Evolutionary conservation across 2,113 vertebrate genomes (phyloP).

Genomic region (Caranx ignobilis): DNA sequence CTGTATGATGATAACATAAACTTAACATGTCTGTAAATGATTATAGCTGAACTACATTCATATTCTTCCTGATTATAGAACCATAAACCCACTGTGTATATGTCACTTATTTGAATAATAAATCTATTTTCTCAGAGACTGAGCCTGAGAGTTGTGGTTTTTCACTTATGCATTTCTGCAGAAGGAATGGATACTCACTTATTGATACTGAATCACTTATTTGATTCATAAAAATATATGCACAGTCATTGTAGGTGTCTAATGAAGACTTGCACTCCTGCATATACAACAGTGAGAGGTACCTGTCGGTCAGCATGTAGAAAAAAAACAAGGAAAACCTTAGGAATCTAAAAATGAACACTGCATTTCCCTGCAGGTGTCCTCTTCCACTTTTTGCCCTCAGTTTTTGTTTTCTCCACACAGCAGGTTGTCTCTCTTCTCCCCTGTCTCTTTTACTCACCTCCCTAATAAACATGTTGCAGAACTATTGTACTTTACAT

Average conservation of each 20-base stretch:
- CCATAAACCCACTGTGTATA: conserved; percentile 47
- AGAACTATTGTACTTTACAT: no score
- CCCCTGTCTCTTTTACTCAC: neutral
- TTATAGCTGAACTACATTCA: conserved; percentile 2
- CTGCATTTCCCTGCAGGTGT: neutral
- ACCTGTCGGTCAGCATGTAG: neutral
- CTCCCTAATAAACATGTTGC: neutral
- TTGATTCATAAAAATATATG: conserved; percentile 13
- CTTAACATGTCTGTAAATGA: conserved; percentile 45
- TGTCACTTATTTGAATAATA: conserved; percentile 70
- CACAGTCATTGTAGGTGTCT: neutral
- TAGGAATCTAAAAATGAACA: neutral
- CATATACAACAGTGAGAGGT: neutral
- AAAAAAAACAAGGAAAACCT: neutral
- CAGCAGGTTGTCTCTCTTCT: neutral
- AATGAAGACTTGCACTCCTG: neutral
- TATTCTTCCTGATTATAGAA: conserved; percentile 57
- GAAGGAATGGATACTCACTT: neutral
- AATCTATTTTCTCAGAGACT: conserved; percentile 79
- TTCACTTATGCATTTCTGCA: neutral
- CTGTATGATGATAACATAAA: neutral
- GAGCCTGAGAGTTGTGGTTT: conserved; percentile 5
- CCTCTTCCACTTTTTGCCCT: neutral
- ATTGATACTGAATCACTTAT: no score
- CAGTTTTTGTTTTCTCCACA: neutral